Conservation (phyloP, 2,888 invertebrate species). For the Entomobrya proxima region DNA sequence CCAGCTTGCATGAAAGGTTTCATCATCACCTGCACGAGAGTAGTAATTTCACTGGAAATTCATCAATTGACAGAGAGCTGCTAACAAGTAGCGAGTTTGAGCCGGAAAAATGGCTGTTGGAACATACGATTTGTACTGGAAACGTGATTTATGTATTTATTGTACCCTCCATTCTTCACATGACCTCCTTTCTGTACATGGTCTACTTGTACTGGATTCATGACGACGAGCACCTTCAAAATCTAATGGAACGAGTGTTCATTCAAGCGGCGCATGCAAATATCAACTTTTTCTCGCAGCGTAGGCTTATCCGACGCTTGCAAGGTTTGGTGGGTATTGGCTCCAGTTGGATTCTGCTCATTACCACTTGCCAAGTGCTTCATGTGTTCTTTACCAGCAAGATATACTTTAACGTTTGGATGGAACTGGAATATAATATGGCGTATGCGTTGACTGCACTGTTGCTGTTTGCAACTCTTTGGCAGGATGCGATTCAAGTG, state of each 20-base stretch:
- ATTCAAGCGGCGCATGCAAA: slow-evolving; percentile 84
- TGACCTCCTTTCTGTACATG: slow-evolving; percentile 85
- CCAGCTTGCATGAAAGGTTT: not conserved
- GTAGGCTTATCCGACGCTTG: slow-evolving; percentile 83
- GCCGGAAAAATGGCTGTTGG: slow-evolving; percentile 14
- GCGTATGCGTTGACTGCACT: not conserved
- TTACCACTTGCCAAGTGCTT: slow-evolving; percentile 82
- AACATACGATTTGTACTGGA: slow-evolving; percentile 81
- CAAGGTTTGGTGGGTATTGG: slow-evolving; percentile 86
- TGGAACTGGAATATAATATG: slow-evolving; percentile 56
- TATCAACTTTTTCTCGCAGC: slow-evolving; percentile 83
- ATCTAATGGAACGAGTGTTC: slow-evolving; percentile 89
- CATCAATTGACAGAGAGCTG: not conserved
- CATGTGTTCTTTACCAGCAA: slow-evolving; percentile 69
- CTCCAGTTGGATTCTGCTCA: slow-evolving; percentile 84
- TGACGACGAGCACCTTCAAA: slow-evolving; percentile 89
- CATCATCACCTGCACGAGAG: no score
- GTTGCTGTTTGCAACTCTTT: slow-evolving; percentile 82
- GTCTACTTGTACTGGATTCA: slow-evolving; percentile 85
- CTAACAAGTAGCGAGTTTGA: not conserved
- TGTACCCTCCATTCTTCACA: slow-evolving; percentile 85
- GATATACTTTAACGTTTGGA: slow-evolving; percentile 69
- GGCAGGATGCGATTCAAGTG: slow-evolving; percentile 90
- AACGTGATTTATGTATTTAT: slow-evolving; percentile 85
- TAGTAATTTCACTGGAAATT: not conserved